Conservation (phyloP, 1,140 invertebrate genomes). For the Drosophila tani region DNA sequence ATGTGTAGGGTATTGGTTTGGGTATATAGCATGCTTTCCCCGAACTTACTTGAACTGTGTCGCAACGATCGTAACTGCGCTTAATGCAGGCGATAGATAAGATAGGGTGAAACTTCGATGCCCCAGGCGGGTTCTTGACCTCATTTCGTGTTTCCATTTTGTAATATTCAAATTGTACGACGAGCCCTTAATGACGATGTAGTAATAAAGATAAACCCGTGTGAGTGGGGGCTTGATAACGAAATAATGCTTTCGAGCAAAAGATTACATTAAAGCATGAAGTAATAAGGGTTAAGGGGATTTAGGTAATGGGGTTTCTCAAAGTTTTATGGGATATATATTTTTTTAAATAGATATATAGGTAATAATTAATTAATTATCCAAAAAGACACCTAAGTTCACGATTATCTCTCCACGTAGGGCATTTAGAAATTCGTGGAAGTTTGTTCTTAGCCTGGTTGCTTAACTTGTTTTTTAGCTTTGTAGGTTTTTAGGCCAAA, state of each 20-base stretch:
- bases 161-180: conserved; percentile 43
- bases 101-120: conserved; percentile 16
- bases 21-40: neutral
- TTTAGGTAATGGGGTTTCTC: neutral
- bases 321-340: too few species aligned
- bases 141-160: conserved; percentile 16
- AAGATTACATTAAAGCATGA: conserved; percentile 6
- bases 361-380: neutral
- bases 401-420: conserved; percentile 9
- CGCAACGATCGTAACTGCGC: conserved; percentile 25
- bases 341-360: too few species aligned
- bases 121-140: conserved; percentile 39
- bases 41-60: conserved; percentile 39
- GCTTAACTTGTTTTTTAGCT: conserved; percentile 51
- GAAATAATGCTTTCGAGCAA: neutral
- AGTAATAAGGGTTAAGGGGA: neutral
- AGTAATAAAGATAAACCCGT: conserved; percentile 33
- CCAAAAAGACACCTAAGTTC: neutral
- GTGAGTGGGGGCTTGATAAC: conserved; percentile 2
- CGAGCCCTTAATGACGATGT: conserved; percentile 14
- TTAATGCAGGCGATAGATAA: conserved; percentile 40
- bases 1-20: conserved; percentile 27
- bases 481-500: conserved; percentile 76
- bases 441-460: conserved; percentile 26
- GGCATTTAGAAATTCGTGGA: conserved; percentile 51